Percentiles rank a stretch among this genome's conserved stretches.
Conservation (phyloP, 2,113 vertebrate species). For the Parus major region DNA sequence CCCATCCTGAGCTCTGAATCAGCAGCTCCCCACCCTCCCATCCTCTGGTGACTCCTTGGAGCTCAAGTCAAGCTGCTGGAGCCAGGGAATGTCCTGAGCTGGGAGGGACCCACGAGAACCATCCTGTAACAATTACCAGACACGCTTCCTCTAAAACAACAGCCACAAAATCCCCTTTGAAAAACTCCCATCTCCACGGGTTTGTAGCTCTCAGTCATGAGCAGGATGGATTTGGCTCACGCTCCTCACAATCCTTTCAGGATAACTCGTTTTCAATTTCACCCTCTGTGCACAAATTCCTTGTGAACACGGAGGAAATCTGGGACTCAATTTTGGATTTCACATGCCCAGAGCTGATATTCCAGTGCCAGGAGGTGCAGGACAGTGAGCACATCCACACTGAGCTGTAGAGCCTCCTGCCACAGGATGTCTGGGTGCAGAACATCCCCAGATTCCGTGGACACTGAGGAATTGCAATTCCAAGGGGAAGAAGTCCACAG, state of each 20-base stretch:
- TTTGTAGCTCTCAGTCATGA: not conserved
- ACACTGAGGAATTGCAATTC: not conserved
- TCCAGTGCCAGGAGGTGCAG: not conserved
- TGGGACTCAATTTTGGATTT: not conserved
- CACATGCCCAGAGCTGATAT: not conserved
- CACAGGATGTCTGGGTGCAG: not conserved
- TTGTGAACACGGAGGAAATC: not conserved
- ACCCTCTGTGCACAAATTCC: not conserved
- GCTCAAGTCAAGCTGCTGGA: not conserved
- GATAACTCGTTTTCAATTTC: not conserved
- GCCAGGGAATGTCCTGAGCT: not conserved
- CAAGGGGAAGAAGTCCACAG: not conserved
- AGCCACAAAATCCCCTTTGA: not conserved
- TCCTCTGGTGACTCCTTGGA: not conserved
- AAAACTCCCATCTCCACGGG: not conserved
- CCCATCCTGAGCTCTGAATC: not conserved
- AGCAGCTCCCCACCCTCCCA: not conserved
- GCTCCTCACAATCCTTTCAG: not conserved
- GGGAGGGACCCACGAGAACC: not conserved
- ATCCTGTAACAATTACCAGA: not conserved
- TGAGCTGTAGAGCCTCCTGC: not conserved
- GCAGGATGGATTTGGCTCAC: not conserved
- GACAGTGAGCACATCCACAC: not conserved
- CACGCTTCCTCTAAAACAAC: not conserved
- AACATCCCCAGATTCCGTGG: not conserved